Percentiles rank a stretch among this genome's conserved stretches.
Evolutionary conservation across 53 echinoderm and acorn worm species (phyloP).

Genomic region (Zoroaster sp.): DNA sequence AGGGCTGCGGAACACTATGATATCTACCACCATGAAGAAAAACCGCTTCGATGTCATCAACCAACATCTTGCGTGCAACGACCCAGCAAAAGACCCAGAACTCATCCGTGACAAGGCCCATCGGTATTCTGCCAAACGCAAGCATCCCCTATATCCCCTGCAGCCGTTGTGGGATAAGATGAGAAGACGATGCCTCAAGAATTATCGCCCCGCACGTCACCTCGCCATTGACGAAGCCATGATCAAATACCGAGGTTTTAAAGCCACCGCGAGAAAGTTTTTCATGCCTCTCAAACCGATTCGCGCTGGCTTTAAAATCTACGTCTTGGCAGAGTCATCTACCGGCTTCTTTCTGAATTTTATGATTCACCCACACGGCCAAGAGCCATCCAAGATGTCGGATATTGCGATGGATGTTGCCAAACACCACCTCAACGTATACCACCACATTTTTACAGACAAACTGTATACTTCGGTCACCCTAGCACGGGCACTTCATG

Average conservation of each 20-base stretch:
- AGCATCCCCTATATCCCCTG: not conserved
- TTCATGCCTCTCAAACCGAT: slow-evolving; percentile 25
- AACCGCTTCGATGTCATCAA: not conserved
- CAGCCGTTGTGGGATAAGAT: not conserved
- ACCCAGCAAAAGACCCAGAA: not conserved
- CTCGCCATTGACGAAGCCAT: not conserved
- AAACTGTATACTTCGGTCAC: not conserved
- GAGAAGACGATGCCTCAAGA: not conserved
- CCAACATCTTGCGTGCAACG: not conserved
- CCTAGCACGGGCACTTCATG: not conserved
- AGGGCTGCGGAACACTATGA: not conserved
- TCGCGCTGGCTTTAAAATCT: slow-evolving; percentile 37
- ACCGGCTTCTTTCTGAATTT: not conserved
- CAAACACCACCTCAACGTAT: not conserved
- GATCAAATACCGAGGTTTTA: slow-evolving; percentile 5
- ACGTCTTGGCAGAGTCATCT: slow-evolving; percentile 23
- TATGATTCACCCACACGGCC: not conserved
- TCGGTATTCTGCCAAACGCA: not conserved
- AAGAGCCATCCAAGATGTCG: not conserved
- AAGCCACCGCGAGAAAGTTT: not conserved
- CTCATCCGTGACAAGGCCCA: not conserved
- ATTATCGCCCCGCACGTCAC: not conserved
- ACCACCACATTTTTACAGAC: slow-evolving; percentile 11
- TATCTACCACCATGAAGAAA: not conserved
- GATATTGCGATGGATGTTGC: not conserved